Evolutionary conservation across 1,140 invertebrate species (phyloP), one percentile per base, ranked within the genome.

Genomic region (Drosophila murphyi): DNA sequence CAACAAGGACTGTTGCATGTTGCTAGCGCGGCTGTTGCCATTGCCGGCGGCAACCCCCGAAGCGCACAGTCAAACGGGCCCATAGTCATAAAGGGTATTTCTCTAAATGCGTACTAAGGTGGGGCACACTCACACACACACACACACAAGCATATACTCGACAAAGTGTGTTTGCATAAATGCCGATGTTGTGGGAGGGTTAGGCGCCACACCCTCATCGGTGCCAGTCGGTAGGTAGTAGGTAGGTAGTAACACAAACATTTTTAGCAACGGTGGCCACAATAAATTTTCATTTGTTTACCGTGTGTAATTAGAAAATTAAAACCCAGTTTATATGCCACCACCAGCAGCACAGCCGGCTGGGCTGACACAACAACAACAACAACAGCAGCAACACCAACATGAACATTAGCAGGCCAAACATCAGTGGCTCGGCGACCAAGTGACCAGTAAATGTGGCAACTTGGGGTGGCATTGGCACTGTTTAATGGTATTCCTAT

Each of bases 211-310:
- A 48, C 65, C 50, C 50, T 60, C 29, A 20, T 20, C 20, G 20
- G 20, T 20, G 20, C 20, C 32, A 12, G 10, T 29, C 12, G 37
- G 34, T n/a, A 28, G 39, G 28, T 54, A n/a, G 51, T 41, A 35
- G 45, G 54, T 47, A 56, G 55, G 50, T 31, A 57, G 60, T 37
- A 63, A 32, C 54, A 39, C 47, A 37, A 48, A 39, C 39, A 55
- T 61, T 59, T 60, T 43, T 50, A 48, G 57, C 41, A 63, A 32
- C 61, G 35, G 60, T 35, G 32, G 54, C 65, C 62, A 70, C 82
- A 88, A 88, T 88, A 89, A 88, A 83, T 88, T 83, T 78, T 89
- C 85, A 88, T 88, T 88, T 88, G 80, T 83, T 88, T 83, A 71
- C 72, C 68, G 83, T 88, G 76, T 88, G 83, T 88, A 88, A 88